These are phyloP conservation scores for Pachymerium ferrugineum DNA, from an alignment of 2,888 invertebrate species.

Conservation along the genomic window DNA sequence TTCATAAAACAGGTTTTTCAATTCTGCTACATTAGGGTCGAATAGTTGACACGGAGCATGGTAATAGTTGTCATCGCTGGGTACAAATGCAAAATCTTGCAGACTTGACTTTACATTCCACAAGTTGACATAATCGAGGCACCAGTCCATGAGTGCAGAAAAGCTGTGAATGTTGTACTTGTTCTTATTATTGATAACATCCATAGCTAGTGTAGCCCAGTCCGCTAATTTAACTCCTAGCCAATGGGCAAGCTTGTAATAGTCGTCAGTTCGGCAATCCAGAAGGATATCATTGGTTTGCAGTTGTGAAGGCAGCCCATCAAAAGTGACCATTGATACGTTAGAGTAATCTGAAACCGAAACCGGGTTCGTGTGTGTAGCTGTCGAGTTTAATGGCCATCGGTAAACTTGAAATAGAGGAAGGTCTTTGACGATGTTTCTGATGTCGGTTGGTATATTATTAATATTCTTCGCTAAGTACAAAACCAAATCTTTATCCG, in stretches of 20 bases:
- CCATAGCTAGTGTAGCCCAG: background rate
- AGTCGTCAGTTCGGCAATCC: background rate
- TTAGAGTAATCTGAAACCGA: background rate
- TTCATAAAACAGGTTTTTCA: background rate
- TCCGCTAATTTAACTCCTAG: background rate
- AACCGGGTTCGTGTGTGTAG: too few species aligned
- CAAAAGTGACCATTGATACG: background rate
- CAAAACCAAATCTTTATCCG: background rate
- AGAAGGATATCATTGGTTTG: background rate
- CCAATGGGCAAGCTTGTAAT: background rate
- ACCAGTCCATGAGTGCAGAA: background rate
- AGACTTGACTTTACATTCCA: background rate
- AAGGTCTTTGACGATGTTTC: background rate
- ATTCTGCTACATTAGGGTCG: background rate
- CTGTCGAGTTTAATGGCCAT: too few species aligned
- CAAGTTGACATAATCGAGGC: background rate
- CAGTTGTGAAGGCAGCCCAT: background rate
- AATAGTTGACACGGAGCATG: background rate
- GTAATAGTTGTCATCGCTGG: background rate
- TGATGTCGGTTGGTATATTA: background rate
- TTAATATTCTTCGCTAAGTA: background rate
- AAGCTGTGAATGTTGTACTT: background rate
- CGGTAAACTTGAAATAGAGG: background rate
- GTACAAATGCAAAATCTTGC: background rate
- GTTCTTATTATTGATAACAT: background rate